Conservation (phyloP, 2,113 vertebrate genomes). For the Gasterosteus aculeatus region DNA sequence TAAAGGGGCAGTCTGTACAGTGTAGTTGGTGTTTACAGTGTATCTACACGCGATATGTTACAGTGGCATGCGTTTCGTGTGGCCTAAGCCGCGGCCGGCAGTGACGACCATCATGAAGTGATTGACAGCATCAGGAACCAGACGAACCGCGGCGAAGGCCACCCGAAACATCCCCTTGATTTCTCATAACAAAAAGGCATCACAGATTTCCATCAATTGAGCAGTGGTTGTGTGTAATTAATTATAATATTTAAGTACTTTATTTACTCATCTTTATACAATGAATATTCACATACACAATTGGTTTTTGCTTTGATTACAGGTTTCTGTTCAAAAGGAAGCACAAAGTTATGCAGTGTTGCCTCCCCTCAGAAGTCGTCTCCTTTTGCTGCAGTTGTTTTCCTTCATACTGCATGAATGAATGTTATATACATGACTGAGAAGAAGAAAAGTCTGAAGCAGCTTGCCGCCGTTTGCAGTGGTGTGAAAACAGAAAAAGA, state of each 20-base stretch:
- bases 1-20: constrained; percentile 78
- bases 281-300: constrained; percentile 71
- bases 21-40: constrained; percentile 82
- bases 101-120: neutral
- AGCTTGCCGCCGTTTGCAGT: constrained; percentile 46
- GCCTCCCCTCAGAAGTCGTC: constrained; percentile 35
- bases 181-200: constrained; percentile 75
- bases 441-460: constrained; percentile 14
- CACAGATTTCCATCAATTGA: constrained; percentile 72
- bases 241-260: constrained; percentile 69
- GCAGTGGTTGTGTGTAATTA: constrained; percentile 56
- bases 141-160: constrained; percentile 2
- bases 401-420: constrained; percentile 17
- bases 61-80: constrained; percentile 53
- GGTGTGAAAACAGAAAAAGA: constrained; percentile 13
- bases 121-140: neutral
- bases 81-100: constrained; percentile 21
- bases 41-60: constrained; percentile 84
- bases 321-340: constrained; percentile 70
- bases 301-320: constrained; percentile 67
- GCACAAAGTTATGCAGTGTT: constrained; percentile 56
- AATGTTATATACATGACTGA: constrained; percentile 49
- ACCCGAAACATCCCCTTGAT: constrained; percentile 42
- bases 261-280: constrained; percentile 69
- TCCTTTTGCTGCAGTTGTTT: constrained; percentile 60